Base-by-base conservation (phyloP, 2,888 invertebrate genomes). In the Epistrophella euchroma region DNA sequence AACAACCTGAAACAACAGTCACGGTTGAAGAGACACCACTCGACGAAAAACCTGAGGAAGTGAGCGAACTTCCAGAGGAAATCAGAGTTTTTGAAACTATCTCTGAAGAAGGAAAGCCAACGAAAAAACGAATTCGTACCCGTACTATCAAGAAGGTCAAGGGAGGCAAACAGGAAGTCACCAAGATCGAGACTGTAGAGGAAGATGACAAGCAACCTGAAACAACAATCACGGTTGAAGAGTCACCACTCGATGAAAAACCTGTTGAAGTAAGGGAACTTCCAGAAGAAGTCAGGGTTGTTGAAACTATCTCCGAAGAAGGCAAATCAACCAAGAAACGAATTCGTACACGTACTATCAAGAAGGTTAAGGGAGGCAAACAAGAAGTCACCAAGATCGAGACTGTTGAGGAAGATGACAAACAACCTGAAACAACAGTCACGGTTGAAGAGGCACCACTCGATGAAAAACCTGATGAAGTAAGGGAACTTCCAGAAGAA, bases 11-110 rank as follows among this genome's bases (percentile, higher is more conserved):
- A 4, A 91, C 89, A 0, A 90, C 90, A 0, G 88, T 91, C 0
- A 87, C 85, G 7, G 88, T 89, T n/a, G 88, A 88, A 76, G 89
- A 66, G 72, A 25, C 83, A 58, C 83, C 88, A 0, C 68, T 88
- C 2, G 75, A 90, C 91, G 2, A 91, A 91, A 74, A 89, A 35
- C 74, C 74, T 0, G 75, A 85, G 56, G 55, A 80, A 10, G 76
- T 89, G 17, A 32, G 82, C 45, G 87, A 88, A 81, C 68, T 87
- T 55, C 78, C 89, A 17, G 84, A 87, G 28, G 73, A 85, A 64
- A 85, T 92, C 0, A 91, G 92, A 40, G 89, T 93, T 1, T 91
- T 92, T 1, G 93, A 93, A 17, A 89, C 80, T 2, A 89, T 93
- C 2, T 91, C 92, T 1, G 93, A 89, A 35, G 90, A 91, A 78